phyloP scores from a whole-genome alignment of 1,140 invertebrate species.

The Andricus grossulariae region DNA sequence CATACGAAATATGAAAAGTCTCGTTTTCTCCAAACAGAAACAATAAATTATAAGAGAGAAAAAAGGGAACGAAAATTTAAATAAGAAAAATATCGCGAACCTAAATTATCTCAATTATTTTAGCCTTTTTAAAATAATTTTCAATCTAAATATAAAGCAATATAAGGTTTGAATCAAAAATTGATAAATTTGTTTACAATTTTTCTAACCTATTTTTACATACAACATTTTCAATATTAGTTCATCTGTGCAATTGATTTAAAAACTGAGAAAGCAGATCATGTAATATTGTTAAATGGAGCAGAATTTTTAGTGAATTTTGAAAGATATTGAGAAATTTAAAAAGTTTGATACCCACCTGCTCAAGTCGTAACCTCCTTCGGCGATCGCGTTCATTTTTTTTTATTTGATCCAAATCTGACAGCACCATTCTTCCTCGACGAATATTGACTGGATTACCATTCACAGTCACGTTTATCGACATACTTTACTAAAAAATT shows the following conservation, averaged over 20 bases:
- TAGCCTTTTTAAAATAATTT: too few relatives aligned
- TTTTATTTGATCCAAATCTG: conserved; percentile 71
- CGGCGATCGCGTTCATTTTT: conserved; percentile 76
- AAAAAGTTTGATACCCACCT: conserved; percentile 57
- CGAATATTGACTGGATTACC: conserved; percentile 74
- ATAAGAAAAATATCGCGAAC: too few relatives aligned
- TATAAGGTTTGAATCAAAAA: too few relatives aligned
- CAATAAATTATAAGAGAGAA: too few relatives aligned
- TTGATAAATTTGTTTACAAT: too few relatives aligned
- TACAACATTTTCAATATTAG: neutral
- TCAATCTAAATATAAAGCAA: too few relatives aligned
- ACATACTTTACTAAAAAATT: conserved; percentile 67
- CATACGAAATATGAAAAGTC: neutral
- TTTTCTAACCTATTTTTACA: neutral
- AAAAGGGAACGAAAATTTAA: too few relatives aligned
- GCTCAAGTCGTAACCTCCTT: conserved; percentile 76
- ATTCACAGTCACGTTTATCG: conserved; percentile 76
- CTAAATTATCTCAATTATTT: too few relatives aligned
- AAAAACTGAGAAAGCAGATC: neutral
- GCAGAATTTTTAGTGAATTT: conserved; percentile 20
- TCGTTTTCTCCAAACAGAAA: too few relatives aligned
- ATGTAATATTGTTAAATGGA: neutral
- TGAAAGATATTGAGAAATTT: conserved; percentile 38
- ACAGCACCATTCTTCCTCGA: conserved; percentile 71
- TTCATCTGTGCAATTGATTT: neutral